These are phyloP conservation scores for Gymnosoma rotundatum DNA, from an alignment of 2,888 invertebrate species.

Conservation along the genomic window DNA sequence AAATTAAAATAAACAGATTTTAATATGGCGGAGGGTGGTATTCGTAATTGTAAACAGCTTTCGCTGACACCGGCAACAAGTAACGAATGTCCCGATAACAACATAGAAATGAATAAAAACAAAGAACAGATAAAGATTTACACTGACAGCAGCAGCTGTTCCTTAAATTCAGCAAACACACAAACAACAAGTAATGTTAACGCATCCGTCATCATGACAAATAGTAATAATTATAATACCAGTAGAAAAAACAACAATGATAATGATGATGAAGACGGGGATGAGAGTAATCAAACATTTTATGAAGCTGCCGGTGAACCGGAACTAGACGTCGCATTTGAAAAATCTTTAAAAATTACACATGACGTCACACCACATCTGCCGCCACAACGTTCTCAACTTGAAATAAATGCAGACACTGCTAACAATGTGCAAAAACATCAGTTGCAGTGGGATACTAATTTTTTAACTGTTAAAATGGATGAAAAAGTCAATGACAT, in stretches of 20 bases:
- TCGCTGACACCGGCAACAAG: constrained; percentile 47
- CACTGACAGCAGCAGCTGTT: constrained; percentile 32
- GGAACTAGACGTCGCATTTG: constrained; percentile 75
- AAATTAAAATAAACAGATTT: neutral
- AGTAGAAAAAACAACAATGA: constrained; percentile 14
- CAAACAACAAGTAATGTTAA: constrained; percentile 34
- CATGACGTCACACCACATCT: constrained; percentile 74
- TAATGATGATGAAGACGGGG: constrained; percentile 72
- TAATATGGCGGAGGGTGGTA: constrained; percentile 43
- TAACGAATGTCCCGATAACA: constrained; percentile 49
- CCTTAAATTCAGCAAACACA: neutral
- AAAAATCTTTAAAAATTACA: constrained; percentile 74
- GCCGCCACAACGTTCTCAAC: constrained; percentile 8
- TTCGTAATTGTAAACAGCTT: constrained; percentile 36
- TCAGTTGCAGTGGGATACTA: constrained; percentile 25
- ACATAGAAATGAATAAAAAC: constrained; percentile 52
- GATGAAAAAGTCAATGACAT: constrained; percentile 4
- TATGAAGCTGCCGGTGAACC: constrained; percentile 77
- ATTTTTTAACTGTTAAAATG: constrained; percentile 35
- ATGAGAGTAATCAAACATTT: constrained; percentile 75
- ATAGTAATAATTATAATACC: neutral
- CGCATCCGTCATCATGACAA: neutral
- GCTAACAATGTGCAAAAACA: constrained; percentile 15
- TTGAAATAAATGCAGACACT: constrained; percentile 31
- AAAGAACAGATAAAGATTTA: constrained; percentile 5